Evolutionary conservation across 1,140 invertebrate species (phyloP), one percentile per base, ranked within the genome.

Genomic region (Ooceraea biroi): DNA sequence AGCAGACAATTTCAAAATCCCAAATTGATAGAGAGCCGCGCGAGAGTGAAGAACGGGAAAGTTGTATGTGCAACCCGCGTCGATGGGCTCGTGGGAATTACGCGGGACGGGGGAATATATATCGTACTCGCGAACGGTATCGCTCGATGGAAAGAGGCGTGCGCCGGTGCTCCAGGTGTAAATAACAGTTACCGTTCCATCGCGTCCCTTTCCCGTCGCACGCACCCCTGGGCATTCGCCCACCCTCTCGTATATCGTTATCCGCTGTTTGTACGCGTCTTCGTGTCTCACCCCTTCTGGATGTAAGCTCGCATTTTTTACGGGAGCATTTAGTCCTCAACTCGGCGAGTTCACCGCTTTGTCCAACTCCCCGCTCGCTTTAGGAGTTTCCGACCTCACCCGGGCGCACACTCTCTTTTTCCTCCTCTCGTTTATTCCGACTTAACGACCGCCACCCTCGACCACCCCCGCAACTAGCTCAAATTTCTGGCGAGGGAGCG

Each of bases 181-280:
- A 80, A 71, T 80, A 58, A 78, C 50, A 44, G 65, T 71, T 80
- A 69, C 63, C n/a, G 27, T 69, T 69, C 63, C 48, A 78, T 68
- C 10, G 3, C 22, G 22, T n/a, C n/a, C 17, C 17, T 41, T 10
- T 77, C 25, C 22, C 25, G 1, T 60, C 22, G 25, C 4, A 30
- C 19, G 17, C 12, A 5, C 19, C 55, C 17, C 48, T 10, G 7
- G 17, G 22, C 48, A 27, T 78, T 14, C 30, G 41, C 36, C 57
- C 36, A 48, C n/a, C n/a, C 61, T 68, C 36, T 58, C 65, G 76
- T 44, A 27, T 55, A 25, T 52, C 60, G 27, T 78, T 78, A 74
- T 25, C 57, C 27, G 17, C 46, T 65, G 44, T 48, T 68, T 27
- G 61, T 68, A 77, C 60, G 46, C 65, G 22, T 41, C 44, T 77